Base-by-base conservation (phyloP, 1,140 invertebrate genomes). In the Ceratitis capitata region DNA sequence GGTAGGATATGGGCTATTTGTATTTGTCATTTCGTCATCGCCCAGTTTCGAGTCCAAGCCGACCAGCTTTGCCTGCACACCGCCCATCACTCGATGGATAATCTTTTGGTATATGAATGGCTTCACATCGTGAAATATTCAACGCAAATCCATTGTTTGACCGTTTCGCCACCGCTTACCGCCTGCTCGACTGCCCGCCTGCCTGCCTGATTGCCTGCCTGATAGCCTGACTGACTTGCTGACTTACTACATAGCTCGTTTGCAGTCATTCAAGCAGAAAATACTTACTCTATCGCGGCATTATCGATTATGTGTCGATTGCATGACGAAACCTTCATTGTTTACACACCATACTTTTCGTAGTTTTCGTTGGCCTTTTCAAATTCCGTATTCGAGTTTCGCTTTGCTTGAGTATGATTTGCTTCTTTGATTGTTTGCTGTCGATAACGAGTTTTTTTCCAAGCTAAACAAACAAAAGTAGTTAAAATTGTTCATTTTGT, bases 281-380 rank as follows among this genome's bases (percentile, higher is more conserved):
- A 69, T 69, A 32, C 61, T 69, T 35, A 69, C 29, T 69, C 39
- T 69, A 69, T 69, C 61, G 32, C 4, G 61, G 61, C 32, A 32
- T 69, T 69, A 69, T 69, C 61, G 61, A 69, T 69, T 69, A 69
- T 69, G 32, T 69, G 61, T 69, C 61, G 61, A 69, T 69, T 69
- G 61, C 61, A 69, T 39, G 61, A 69, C 61, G 35, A 69, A 35
- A 35, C 61, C 61, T 32, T 69, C 61, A 2, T 69, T 35, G 32
- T 5, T 19, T 7, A 39, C 61, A 16, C 32, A 69, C 35, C 61
- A 29, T 32, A 69, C 6, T 69, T 69, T 69, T 69, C 32, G 32
- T 69, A 69, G 16, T 69, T 69, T 69, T 69, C 32, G 32, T 69
- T 69, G 61, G 4, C 32, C 61, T 69, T 69, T 69, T 69, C 61